phyloP scores from a whole-genome alignment of 2,888 invertebrate species.

The Phorcus lineatus region DNA sequence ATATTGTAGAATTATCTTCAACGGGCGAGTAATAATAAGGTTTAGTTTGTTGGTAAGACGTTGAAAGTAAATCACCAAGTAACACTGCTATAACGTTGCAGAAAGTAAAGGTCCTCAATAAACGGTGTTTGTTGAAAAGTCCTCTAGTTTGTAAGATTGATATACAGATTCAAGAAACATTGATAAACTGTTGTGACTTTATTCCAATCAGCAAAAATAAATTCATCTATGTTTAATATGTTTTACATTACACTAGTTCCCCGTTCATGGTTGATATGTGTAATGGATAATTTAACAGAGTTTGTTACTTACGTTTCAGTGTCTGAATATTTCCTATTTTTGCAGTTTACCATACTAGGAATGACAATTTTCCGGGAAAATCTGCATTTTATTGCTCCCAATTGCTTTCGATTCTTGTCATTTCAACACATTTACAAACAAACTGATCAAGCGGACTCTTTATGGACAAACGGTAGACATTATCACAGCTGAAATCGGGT shows the following conservation, averaged over 20 bases:
- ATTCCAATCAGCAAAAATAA: neutral
- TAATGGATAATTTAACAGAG: neutral
- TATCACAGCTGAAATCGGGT: neutral
- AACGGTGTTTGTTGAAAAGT: too few relatives aligned
- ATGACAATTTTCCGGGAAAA: neutral
- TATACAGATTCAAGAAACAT: neutral
- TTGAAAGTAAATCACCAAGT: too few relatives aligned
- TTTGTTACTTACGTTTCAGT: neutral
- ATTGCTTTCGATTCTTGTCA: neutral
- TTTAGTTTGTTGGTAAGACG: too few relatives aligned
- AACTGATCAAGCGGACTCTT: conserved; percentile 1
- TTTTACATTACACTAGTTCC: neutral
- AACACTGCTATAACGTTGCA: too few relatives aligned
- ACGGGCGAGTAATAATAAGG: too few relatives aligned
- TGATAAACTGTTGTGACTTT: neutral
- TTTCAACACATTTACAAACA: conserved; percentile 3
- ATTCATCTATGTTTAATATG: neutral
- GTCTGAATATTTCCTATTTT: neutral
- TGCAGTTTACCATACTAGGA: neutral
- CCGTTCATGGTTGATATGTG: neutral
- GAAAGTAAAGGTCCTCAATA: too few relatives aligned
- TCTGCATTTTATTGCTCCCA: neutral
- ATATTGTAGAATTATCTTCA: too few relatives aligned
- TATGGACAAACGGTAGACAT: neutral
- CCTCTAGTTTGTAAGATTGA: too few relatives aligned